A percentile compares a stretch with the other conserved stretches of the same genome.
phyloP scores from a whole-genome alignment of 2,888 invertebrate species.

The Ellobium chinense region DNA sequence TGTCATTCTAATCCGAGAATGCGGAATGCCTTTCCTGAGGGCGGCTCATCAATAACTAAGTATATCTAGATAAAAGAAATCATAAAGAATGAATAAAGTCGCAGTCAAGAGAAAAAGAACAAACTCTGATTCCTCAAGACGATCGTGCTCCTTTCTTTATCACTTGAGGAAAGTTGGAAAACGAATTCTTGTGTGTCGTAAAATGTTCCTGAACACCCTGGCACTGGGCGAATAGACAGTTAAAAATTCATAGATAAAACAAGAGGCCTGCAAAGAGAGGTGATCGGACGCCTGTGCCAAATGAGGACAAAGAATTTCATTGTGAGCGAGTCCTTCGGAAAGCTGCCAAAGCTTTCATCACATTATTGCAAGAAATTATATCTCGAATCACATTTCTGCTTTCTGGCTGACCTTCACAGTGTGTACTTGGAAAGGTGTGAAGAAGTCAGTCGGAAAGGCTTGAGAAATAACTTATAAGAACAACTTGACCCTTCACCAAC shows the following conservation, averaged over 20 bases:
- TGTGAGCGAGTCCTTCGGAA: not conserved
- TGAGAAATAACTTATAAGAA: not conserved
- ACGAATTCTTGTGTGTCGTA: not conserved
- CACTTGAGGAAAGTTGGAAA: not conserved
- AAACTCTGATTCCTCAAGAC: not conserved
- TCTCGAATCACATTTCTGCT: not conserved
- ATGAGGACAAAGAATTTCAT: not conserved
- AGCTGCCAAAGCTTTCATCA: not conserved
- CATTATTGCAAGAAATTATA: not conserved
- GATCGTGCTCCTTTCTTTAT: not conserved
- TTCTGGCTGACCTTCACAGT: not conserved
- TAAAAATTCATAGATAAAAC: too few species aligned
- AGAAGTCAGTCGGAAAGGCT: not conserved
- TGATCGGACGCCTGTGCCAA: not conserved
- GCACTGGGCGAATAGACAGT: not conserved
- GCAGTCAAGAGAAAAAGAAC: not conserved
- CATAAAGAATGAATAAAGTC: not conserved
- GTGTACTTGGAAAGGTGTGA: not conserved
- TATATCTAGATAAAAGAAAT: not conserved
- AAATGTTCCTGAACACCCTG: not conserved
- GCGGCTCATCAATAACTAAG: not conserved
- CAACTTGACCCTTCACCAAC: not conserved
- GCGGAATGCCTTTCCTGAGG: not conserved
- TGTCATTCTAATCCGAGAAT: not conserved
- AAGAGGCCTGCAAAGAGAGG: not conserved